Percentiles rank a stretch among this genome's conserved stretches.
Evolutionary conservation across 1,140 invertebrate species (phyloP).

Genomic region (Neodiprion virginianus): DNA sequence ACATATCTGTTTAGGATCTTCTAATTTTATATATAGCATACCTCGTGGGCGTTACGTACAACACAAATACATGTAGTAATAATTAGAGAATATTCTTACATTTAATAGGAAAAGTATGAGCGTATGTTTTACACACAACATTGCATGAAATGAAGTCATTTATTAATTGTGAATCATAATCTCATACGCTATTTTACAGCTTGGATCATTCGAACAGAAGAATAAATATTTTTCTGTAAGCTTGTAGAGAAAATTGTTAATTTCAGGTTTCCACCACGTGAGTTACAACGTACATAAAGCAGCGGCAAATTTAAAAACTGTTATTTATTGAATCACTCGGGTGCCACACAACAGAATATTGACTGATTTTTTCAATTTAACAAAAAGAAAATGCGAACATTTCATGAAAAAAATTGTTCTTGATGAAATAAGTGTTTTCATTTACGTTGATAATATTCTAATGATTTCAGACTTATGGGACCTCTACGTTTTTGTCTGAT

Average conservation of each 20-base stretch:
- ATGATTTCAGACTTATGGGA: too few species aligned
- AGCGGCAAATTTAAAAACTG: neutral
- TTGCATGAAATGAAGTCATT: neutral
- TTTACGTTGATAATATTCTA: too few species aligned
- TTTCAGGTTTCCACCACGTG: too few species aligned
- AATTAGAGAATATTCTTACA: neutral
- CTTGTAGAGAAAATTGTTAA: neutral
- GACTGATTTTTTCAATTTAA: neutral
- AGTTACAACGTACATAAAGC: too few species aligned
- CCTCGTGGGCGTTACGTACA: conserved; percentile 2
- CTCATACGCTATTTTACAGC: neutral
- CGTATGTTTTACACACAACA: neutral
- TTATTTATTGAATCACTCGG: neutral
- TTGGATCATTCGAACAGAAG: neutral
- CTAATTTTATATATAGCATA: too few species aligned
- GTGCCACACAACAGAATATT: neutral
- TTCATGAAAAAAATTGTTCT: too few species aligned
- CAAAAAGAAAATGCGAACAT: too few species aligned
- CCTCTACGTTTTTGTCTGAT: too few species aligned
- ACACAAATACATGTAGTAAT: conserved; percentile 6
- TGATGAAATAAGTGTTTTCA: too few species aligned
- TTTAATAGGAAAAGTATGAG: neutral
- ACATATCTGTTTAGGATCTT: conserved; percentile 2
- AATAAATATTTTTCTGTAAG: neutral
- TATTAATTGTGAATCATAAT: neutral